Percentiles rank a stretch among this genome's conserved stretches.
These are phyloP conservation scores for Galeruca laticollis DNA, from an alignment of 2,888 invertebrate species.

Conservation along the genomic window DNA sequence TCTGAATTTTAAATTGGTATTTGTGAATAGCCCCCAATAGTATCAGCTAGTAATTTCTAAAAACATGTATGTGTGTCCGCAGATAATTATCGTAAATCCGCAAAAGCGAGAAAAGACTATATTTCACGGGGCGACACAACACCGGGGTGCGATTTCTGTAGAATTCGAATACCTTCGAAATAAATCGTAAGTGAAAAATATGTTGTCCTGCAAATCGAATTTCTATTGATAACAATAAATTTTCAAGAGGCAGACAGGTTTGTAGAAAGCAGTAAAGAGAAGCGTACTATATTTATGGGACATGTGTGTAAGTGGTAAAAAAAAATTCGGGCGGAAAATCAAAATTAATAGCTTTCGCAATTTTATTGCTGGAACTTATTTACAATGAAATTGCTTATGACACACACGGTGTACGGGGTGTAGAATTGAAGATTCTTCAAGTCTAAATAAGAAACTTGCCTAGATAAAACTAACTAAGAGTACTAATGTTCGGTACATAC, in stretches of 20 bases:
- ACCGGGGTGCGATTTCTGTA: constrained; percentile 59
- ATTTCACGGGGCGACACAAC: constrained; percentile 59
- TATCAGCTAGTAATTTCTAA: background rate
- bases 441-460: no score
- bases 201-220: constrained; percentile 48
- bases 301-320: constrained; percentile 32
- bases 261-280: constrained; percentile 49
- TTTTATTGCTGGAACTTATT: constrained; percentile 37
- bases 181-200: constrained; percentile 56
- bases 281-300: constrained; percentile 51
- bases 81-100: constrained; percentile 18
- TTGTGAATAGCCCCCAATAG: no score
- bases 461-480: no score
- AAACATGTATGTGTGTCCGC: background rate
- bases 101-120: constrained; percentile 41
- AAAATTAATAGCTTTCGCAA: constrained; percentile 46
- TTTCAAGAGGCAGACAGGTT: constrained; percentile 44
- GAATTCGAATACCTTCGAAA: constrained; percentile 57
- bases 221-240: constrained; percentile 64
- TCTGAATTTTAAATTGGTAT: no score
- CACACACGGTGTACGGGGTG: background rate
- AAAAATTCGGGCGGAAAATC: constrained; percentile 26
- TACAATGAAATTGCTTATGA: background rate
- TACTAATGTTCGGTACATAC: no score
- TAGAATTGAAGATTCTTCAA: no score